A percentile compares a stretch with the other conserved stretches of the same genome.
Conservation (phyloP, 2,888 invertebrate genomes). For the Byasa hedistus region DNA sequence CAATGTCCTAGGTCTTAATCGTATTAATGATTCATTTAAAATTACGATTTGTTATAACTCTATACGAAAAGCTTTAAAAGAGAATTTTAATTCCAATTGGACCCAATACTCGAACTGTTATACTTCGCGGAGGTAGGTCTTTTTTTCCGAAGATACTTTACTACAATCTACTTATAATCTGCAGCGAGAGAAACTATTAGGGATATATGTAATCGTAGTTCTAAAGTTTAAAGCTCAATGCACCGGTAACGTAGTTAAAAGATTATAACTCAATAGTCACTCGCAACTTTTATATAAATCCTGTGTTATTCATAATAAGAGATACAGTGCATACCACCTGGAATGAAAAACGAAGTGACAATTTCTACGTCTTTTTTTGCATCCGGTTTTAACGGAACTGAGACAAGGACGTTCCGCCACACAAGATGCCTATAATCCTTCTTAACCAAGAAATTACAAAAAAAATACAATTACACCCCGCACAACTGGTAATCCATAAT, state of each 20-base stretch:
- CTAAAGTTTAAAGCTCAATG: not conserved
- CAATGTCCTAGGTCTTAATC: slow-evolving; percentile 26
- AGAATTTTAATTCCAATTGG: not conserved
- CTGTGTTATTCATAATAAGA: not conserved
- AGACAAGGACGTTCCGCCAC: slow-evolving; percentile 57
- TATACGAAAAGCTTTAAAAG: not conserved
- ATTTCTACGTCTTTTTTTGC: slow-evolving; percentile 35
- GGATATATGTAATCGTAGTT: too few species aligned
- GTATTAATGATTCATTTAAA: slow-evolving; percentile 37
- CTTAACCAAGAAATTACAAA: slow-evolving; percentile 63
- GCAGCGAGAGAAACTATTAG: too few species aligned
- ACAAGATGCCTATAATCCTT: slow-evolving; percentile 63
- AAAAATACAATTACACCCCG: slow-evolving; percentile 58
- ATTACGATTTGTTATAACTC: slow-evolving; percentile 30
- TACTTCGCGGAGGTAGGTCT: not conserved
- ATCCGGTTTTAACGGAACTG: slow-evolving; percentile 55
- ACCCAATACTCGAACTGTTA: not conserved
- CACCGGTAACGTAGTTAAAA: too few species aligned
- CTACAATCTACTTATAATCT: too few species aligned
- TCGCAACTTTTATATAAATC: not conserved
- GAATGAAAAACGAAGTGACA: not conserved
- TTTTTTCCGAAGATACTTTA: too few species aligned
- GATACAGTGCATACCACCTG: not conserved
- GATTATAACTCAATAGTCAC: not conserved
- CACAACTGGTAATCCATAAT: slow-evolving; percentile 55